phyloP scores from a whole-genome alignment of 2,888 invertebrate species.

The Cetonia aurata region DNA sequence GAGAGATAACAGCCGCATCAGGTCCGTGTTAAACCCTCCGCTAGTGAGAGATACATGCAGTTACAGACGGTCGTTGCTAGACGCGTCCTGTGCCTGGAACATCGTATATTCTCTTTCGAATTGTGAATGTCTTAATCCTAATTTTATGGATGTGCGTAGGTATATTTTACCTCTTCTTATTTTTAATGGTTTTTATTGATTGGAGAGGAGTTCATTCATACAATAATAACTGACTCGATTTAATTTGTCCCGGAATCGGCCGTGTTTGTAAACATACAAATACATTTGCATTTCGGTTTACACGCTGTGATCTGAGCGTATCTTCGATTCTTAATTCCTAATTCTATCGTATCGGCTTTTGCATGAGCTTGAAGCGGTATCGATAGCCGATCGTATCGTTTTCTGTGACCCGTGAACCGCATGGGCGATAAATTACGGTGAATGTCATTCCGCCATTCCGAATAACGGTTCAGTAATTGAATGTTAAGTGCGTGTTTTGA shows the following conservation, averaged over 20 bases:
- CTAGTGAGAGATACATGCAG: conserved; percentile 40
- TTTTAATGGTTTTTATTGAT: conserved; percentile 42
- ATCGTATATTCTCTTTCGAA: conserved; percentile 49
- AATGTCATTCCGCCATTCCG: conserved; percentile 7
- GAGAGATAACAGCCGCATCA: conserved; percentile 47
- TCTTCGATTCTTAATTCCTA: conserved; percentile 1
- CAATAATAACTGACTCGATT: conserved; percentile 5
- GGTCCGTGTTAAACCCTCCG: conserved; percentile 34
- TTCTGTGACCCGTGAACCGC: conserved; percentile 12
- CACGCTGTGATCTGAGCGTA: background rate
- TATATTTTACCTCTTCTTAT: conserved; percentile 32
- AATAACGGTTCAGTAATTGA: conserved; percentile 6
- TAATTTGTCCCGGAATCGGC: background rate
- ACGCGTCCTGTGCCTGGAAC: conserved; percentile 33
- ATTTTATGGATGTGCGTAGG: conserved; percentile 45
- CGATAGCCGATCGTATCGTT: conserved; percentile 5
- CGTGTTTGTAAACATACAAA: conserved; percentile 20
- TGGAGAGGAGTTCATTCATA: background rate
- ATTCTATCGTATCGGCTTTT: conserved; percentile 6
- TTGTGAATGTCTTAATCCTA: conserved; percentile 57
- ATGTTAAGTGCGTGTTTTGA: conserved; percentile 19
- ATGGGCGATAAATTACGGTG: conserved; percentile 10
- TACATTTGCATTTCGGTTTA: background rate
- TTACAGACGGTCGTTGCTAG: conserved; percentile 33
- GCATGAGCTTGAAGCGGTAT: background rate